phyloP scores from a whole-genome alignment of 1,140 invertebrate species.

The Metaphire vulgaris region DNA sequence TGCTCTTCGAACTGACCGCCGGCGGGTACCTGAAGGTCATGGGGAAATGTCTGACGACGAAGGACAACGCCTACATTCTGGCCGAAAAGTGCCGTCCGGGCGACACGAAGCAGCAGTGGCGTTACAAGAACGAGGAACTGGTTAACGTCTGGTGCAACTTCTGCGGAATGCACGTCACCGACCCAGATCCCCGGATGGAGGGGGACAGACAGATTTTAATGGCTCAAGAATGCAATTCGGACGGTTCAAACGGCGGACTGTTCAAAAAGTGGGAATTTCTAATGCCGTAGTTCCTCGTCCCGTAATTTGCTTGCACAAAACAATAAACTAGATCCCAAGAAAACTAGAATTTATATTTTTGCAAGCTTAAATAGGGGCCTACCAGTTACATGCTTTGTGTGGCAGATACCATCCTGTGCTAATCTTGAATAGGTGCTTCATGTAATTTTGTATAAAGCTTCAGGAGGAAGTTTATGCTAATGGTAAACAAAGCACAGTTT shows the following conservation, averaged over 20 bases:
- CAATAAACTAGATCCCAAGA: no score
- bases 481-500: no score
- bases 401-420: no score
- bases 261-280: conserved; percentile 26
- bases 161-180: conserved; percentile 31
- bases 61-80: conserved; percentile 24
- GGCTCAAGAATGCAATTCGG: conserved; percentile 26
- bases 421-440: no score
- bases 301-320: not conserved
- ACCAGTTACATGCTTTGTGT: no score
- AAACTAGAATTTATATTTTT: no score
- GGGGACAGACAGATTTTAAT: conserved; percentile 29
- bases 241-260: not conserved
- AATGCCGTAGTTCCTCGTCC: not conserved
- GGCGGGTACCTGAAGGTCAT: conserved; percentile 13
- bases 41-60: conserved; percentile 18
- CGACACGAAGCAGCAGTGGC: conserved; percentile 24
- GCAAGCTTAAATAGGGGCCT: no score
- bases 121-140: conserved; percentile 17
- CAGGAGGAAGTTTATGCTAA: no score
- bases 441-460: no score
- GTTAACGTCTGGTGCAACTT: conserved; percentile 23
- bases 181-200: conserved; percentile 13
- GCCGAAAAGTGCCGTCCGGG: conserved; percentile 7
- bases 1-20: conserved; percentile 21